Conservation (phyloP, 2,888 invertebrate species). For the Macrophya annulata region DNA sequence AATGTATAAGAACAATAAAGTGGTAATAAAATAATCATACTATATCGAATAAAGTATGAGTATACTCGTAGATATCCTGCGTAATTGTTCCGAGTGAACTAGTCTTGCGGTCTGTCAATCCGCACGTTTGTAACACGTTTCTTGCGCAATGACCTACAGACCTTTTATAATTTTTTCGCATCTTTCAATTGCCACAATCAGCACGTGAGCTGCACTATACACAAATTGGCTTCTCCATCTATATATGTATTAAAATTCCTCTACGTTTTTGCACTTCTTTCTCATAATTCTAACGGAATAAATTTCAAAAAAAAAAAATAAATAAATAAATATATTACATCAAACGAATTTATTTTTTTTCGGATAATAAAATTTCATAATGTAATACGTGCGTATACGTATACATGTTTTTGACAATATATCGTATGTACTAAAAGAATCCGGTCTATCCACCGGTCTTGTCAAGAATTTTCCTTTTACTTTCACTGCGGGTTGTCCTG, state of each 20-base stretch:
- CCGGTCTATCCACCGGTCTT: neutral
- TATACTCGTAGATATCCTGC: neutral
- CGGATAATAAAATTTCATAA: neutral
- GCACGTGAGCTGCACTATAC: conserved; percentile 15
- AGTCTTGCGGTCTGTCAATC: conserved; percentile 21
- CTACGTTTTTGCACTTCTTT: neutral
- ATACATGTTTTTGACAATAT: too few species aligned
- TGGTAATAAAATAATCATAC: neutral
- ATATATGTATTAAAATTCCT: neutral
- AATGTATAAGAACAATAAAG: neutral
- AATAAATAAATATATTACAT: too few species aligned
- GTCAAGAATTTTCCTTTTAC: conserved; percentile 12
- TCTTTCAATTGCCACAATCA: conserved; percentile 36
- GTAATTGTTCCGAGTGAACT: neutral
- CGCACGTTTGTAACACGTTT: conserved; percentile 32
- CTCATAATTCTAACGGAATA: neutral
- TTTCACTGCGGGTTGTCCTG: conserved; percentile 2
- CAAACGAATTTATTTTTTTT: neutral
- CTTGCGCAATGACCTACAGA: conserved; percentile 44
- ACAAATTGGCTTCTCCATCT: conserved; percentile 34
- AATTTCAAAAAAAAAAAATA: neutral
- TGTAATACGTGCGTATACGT: too few species aligned
- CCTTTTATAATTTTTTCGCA: conserved; percentile 37
- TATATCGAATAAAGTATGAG: neutral
- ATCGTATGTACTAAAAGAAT: conserved; percentile 6